Evolutionary conservation across 2,888 invertebrate species (phyloP).

Genomic region (Melanophora roralis): DNA sequence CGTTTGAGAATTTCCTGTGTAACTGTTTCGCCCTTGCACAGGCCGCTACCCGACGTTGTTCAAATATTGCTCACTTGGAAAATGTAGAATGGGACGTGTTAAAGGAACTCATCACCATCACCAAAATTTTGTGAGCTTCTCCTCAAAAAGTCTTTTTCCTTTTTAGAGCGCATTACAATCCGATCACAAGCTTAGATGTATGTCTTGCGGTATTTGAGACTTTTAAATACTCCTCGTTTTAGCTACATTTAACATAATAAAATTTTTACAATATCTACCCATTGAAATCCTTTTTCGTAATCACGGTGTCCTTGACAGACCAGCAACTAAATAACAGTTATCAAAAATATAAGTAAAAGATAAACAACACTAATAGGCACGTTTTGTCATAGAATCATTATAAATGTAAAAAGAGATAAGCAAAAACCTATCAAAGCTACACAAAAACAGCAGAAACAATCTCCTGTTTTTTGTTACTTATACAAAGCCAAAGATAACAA

Average conservation of each 20-base stretch:
- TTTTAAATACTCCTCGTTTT: no score
- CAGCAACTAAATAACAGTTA: slow-evolving; percentile 2
- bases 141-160: no score
- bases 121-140: no score
- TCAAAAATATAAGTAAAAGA: slow-evolving; percentile 1
- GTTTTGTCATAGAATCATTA: slow-evolving; percentile 54
- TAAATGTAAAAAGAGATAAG: slow-evolving; percentile 38
- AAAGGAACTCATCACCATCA: no score
- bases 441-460: background rate
- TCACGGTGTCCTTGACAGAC: slow-evolving; percentile 27
- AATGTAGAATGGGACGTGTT: no score
- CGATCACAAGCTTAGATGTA: no score
- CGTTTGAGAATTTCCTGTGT: no score
- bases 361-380: slow-evolving; percentile 37
- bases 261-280: background rate
- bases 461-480: background rate
- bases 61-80: no score
- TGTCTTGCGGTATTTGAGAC: no score
- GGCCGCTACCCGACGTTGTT: no score
- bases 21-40: no score
- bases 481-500: slow-evolving; percentile 25
- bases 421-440: slow-evolving; percentile 37
- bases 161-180: no score
- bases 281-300: background rate
- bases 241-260: slow-evolving; percentile 23